Evolutionary conservation across 1,140 invertebrate genomes (phyloP).

Genomic region (Plutomurus gul): DNA sequence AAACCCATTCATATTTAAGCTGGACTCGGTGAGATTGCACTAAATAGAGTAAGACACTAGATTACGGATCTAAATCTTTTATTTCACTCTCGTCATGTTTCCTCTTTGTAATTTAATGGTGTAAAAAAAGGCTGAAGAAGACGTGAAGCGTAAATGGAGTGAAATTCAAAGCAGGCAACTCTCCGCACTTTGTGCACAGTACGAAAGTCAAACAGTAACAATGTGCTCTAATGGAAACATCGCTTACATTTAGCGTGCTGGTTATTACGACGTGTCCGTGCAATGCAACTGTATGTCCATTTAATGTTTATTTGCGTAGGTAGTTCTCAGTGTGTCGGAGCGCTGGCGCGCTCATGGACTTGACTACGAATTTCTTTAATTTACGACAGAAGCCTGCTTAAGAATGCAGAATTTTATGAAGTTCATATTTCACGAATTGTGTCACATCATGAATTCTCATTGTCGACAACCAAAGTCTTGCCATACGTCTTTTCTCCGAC

Average conservation of each 20-base stretch:
- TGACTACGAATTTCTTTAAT: neutral
- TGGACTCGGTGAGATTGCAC: neutral
- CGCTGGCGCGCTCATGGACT: neutral
- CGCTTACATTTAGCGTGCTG: neutral
- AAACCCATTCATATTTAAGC: neutral
- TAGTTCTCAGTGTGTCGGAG: neutral
- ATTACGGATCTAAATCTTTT: neutral
- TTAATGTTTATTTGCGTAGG: conserved; percentile 1
- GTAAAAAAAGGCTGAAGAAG: neutral
- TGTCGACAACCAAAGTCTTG: neutral
- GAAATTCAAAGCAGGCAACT: neutral
- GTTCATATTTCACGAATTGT: conserved; percentile 26
- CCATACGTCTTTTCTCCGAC: neutral
- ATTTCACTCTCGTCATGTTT: neutral
- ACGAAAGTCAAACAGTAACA: neutral
- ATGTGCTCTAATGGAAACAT: neutral
- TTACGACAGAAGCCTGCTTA: conserved; percentile 28
- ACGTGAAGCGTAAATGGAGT: neutral
- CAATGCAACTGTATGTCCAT: neutral
- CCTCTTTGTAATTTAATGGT: conserved; percentile 3
- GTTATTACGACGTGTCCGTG: neutral
- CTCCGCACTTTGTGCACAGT: neutral
- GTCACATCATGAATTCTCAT: conserved; percentile 21
- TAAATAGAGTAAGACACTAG: conserved; percentile 12
- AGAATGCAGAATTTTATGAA: conserved; percentile 27